A percentile compares a stretch with the other conserved stretches of the same genome.
phyloP scores from a whole-genome alignment of 2,113 vertebrate genomes.

The Himantopus leucocephalus region DNA sequence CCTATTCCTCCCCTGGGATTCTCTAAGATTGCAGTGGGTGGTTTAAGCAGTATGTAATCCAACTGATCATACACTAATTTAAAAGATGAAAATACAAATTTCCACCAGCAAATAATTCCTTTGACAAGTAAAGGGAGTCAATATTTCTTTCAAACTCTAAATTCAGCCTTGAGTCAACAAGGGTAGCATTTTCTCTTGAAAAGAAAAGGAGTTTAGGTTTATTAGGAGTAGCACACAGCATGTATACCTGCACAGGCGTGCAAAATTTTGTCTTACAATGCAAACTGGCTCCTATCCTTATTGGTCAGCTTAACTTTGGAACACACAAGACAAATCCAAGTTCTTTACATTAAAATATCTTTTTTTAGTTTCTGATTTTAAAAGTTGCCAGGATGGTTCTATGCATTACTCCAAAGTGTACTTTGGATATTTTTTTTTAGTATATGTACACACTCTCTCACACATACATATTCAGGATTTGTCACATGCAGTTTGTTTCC shows the following conservation, averaged over 20 bases:
- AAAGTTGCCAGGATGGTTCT: not conserved
- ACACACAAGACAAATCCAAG: not conserved
- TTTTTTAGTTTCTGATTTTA: not conserved
- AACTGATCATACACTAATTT: not conserved
- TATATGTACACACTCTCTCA: too few species aligned
- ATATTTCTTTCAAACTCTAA: not conserved
- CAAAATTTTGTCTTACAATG: not conserved
- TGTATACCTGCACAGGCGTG: fast-evolving
- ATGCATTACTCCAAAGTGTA: not conserved
- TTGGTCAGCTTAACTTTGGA: not conserved
- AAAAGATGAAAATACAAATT: not conserved
- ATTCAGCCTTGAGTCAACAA: not conserved
- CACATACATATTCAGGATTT: not conserved
- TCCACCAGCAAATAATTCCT: not conserved
- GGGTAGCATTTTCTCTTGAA: not conserved
- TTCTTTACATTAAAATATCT: not conserved
- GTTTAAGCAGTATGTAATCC: not conserved
- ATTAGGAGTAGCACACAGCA: not conserved
- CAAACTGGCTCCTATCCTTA: not conserved
- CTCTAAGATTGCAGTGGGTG: not conserved
- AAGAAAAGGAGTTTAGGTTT: not conserved
- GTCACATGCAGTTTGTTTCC: not conserved
- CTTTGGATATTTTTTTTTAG: not conserved
- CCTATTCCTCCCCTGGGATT: not conserved
- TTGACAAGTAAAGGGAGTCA: not conserved